A percentile compares a stretch with the other conserved stretches of the same genome.
These are phyloP conservation scores for Hecatera dysodea DNA, from an alignment of 2,888 invertebrate genomes.

Conservation along the genomic window DNA sequence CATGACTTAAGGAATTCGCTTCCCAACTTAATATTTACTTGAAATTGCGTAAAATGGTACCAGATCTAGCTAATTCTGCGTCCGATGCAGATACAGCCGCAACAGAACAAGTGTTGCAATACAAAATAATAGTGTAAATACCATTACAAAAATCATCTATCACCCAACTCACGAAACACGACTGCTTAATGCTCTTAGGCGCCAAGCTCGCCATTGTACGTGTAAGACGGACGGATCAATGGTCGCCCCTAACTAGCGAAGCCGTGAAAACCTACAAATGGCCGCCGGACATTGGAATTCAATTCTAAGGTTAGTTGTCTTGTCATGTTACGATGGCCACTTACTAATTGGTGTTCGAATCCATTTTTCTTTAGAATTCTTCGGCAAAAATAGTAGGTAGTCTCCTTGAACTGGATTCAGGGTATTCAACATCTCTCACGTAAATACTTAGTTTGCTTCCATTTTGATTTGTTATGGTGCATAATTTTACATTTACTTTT, in stretches of 20 bases:
- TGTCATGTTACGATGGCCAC: constrained; percentile 60
- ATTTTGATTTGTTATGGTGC: not conserved
- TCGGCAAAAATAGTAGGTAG: constrained; percentile 1
- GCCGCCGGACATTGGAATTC: constrained; percentile 68
- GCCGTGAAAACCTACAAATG: constrained; percentile 87
- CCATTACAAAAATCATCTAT: constrained; percentile 73
- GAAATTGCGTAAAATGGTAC: constrained; percentile 18
- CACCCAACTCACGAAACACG: constrained; percentile 63
- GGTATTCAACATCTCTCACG: not conserved
- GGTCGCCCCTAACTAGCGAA: constrained; percentile 80
- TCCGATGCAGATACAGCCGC: not conserved
- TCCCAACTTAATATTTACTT: not conserved
- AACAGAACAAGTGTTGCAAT: constrained; percentile 55
- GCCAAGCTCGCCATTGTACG: constrained; percentile 80
- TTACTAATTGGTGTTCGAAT: constrained; percentile 60
- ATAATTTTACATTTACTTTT: not conserved
- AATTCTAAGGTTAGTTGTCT: constrained; percentile 65
- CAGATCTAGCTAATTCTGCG: not conserved
- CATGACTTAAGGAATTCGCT: not conserved
- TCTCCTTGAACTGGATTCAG: not conserved
- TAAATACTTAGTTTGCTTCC: not conserved
- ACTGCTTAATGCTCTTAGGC: constrained; percentile 70
- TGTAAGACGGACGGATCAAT: constrained; percentile 85
- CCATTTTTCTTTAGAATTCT: constrained; percentile 56
- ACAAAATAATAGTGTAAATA: constrained; percentile 62